Evolutionary conservation across 64 coral and sea anemone species (phyloP).

Genomic region (Stichodactyla mertensii): DNA sequence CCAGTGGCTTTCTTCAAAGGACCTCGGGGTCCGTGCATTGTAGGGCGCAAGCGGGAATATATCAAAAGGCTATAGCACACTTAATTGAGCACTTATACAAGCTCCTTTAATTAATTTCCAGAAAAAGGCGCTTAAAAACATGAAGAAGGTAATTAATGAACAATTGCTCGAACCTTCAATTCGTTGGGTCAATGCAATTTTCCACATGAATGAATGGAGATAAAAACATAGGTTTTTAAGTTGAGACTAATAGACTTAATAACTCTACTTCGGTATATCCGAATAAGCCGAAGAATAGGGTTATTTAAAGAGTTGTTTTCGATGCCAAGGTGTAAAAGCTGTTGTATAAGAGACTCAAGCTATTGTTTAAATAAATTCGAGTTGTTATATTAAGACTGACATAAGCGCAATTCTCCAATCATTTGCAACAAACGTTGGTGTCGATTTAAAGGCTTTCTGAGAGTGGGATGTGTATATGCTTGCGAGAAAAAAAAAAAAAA

Average conservation of each 20-base stretch:
- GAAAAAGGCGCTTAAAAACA: neutral
- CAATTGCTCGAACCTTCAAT: neutral
- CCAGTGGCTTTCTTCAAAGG: neutral
- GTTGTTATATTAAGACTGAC: neutral
- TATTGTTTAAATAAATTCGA: neutral
- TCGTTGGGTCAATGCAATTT: no score
- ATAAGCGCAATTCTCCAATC: neutral
- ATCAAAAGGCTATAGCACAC: neutral
- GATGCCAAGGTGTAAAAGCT: neutral
- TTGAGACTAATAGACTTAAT: no score
- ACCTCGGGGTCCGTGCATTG: neutral
- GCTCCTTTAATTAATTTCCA: neutral
- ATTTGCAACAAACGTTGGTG: neutral
- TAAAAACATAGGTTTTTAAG: no score
- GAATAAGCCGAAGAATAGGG: neutral
- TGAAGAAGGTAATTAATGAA: neutral
- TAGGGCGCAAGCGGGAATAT: neutral
- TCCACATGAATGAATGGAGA: no score
- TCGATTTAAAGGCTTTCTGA: no score
- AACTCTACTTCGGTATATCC: neutral
- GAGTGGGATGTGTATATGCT: no score
- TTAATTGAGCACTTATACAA: neutral
- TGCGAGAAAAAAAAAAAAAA: no score
- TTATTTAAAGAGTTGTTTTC: neutral
- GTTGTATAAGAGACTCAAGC: neutral